Evolutionary conservation across 2,888 invertebrate species (phyloP).

Genomic region (Trilocha varians): DNA sequence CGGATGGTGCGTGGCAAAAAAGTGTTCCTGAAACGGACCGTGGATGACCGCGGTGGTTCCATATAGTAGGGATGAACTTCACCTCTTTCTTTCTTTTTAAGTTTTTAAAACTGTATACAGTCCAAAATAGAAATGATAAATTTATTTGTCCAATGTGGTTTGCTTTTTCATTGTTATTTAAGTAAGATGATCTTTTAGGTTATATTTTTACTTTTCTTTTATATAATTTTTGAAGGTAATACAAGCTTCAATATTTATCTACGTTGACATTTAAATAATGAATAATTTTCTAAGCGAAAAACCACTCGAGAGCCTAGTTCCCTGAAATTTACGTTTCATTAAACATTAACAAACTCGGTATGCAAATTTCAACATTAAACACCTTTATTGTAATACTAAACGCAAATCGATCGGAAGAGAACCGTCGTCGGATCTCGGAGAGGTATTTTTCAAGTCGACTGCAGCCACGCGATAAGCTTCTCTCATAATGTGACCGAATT

Average conservation of each 20-base stretch:
- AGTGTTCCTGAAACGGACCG: no score
- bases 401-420: conserved; percentile 64
- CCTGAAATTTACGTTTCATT: conserved; percentile 31
- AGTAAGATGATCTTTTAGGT: no score
- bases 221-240: not conserved
- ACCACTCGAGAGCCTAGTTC: conserved; percentile 2
- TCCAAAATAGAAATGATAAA: no score
- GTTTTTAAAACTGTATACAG: no score
- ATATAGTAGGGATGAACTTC: no score
- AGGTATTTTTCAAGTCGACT: conserved; percentile 68
- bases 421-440: conserved; percentile 44
- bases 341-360: conserved; percentile 39
- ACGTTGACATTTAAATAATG: not conserved
- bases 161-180: no score
- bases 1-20: no score
- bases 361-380: conserved; percentile 56
- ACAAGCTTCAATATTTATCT: not conserved
- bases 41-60: no score
- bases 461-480: conserved; percentile 63
- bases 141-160: no score
- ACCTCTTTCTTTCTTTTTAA: no score
- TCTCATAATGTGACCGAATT: conserved; percentile 68
- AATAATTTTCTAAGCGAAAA: no score
- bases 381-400: conserved; percentile 60
- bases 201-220: not conserved